Evolutionary conservation across 2,113 vertebrate genomes (phyloP), one percentile per base, ranked within the genome.

Genomic region (Centrocercus urophasianus): DNA sequence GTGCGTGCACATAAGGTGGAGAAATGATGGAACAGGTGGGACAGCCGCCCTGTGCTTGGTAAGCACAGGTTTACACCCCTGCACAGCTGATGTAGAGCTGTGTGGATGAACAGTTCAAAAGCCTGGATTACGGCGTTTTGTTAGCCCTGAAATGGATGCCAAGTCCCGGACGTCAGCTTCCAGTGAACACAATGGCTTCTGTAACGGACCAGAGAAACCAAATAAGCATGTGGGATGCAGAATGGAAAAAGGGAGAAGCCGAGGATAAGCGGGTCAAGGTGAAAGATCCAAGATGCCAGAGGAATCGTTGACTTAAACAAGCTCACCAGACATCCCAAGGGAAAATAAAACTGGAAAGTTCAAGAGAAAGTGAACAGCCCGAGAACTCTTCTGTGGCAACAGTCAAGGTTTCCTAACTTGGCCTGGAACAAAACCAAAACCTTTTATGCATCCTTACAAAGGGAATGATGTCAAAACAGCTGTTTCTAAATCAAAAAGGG

Each of bases 21-120:
- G 95, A 97, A 98, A 96, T 90, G 96, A 96, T 84, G 90, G 96
- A 97, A 97, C 98, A 98, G 97, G 96, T 98, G 98, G 96, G 96
- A 96, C 60, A 95, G 91, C 87, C 88, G 72, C 95, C 91, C 90
- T 74, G 88, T 3, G n/a, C 90, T 94, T 89, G 93, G 93, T 89
- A 93, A 50, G 80, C 25, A 0, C 60, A 79, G 91, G 83, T 89
- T 94, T 96, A 81, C 83, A 91, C 87, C 87, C 92, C 89, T 95
- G 65, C 34, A 52, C 92, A 91, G 88, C 92, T 94, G 88, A 96
- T 3, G 8, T 16, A 90, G 75, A 77, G 71, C 74, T 71, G 16
- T 61, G 76, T 30, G 86, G 77, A 36, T 66, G 90, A 90, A 80
- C 1, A 5, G 47, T 71, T 92, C 34, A 93, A 83, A 93, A 88